Percentiles rank a stretch among this genome's conserved stretches.
These are phyloP conservation scores for Drosophila fungiperda DNA, from an alignment of 2,888 invertebrate species.

Conservation along the genomic window DNA sequence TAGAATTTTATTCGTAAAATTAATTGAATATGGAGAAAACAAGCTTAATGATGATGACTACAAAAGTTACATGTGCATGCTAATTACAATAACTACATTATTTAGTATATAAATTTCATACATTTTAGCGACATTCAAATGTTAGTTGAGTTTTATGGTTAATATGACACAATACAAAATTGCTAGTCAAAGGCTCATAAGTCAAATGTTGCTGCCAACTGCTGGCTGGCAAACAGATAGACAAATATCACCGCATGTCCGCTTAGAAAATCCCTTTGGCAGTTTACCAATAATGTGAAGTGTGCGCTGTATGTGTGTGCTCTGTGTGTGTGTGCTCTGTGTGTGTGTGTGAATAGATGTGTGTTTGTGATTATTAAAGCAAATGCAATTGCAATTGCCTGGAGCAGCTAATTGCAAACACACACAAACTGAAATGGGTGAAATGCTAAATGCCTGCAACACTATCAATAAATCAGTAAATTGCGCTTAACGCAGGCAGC, in stretches of 20 bases:
- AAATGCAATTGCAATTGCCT: slow-evolving; percentile 11
- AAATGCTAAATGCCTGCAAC: slow-evolving; percentile 26
- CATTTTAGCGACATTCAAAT: slow-evolving; percentile 1
- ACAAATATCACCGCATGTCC: slow-evolving; percentile 25
- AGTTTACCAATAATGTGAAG: slow-evolving; percentile 65
- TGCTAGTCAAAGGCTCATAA: slow-evolving; percentile 39
- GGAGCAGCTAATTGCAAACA: slow-evolving; percentile 8
- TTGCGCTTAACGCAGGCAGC: slow-evolving; percentile 37
- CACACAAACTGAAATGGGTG: not conserved
- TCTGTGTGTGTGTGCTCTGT: not conserved
- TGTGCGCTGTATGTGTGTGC: not conserved
- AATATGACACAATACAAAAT: slow-evolving; percentile 44
- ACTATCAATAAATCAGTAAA: slow-evolving; percentile 63
- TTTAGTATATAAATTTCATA: slow-evolving; percentile 1
- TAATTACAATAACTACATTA: not conserved
- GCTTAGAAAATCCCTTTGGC: slow-evolving; percentile 54
- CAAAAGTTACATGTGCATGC: slow-evolving; percentile 21
- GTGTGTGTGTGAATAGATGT: slow-evolving; percentile 10
- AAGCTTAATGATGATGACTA: not conserved
- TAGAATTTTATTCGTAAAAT: not conserved
- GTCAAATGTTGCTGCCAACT: slow-evolving; percentile 38
- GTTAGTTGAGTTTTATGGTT: slow-evolving; percentile 49
- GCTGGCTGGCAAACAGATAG: slow-evolving; percentile 12
- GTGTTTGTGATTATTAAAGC: slow-evolving; percentile 16
- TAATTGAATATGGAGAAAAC: not conserved